Evolutionary conservation across 2,797 vertebrate species (phyloP).

Genomic region (Sebastes vulpes): DNA sequence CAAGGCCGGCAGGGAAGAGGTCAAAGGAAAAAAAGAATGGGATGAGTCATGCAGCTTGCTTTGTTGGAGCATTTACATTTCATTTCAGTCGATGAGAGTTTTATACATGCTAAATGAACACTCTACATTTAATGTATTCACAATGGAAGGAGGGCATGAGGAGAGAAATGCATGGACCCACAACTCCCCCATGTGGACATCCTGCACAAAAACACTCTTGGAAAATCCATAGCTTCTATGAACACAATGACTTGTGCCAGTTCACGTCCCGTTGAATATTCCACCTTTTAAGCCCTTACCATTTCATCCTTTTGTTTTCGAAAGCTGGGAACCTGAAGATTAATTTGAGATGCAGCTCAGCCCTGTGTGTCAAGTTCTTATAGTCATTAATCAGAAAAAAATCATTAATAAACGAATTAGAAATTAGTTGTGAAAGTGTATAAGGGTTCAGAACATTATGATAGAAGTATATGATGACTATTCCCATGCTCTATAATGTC

Average conservation of each 20-base stretch:
- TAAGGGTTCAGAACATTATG: too few species aligned
- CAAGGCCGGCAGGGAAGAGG: conserved; percentile 30
- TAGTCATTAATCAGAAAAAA: too few species aligned
- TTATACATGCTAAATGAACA: conserved; percentile 62
- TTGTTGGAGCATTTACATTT: conserved; percentile 68
- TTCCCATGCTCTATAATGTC: too few species aligned
- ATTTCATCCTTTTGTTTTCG: too few species aligned
- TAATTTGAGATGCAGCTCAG: too few species aligned
- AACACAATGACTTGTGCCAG: not conserved
- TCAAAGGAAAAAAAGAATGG: conserved; percentile 5
- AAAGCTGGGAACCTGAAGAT: too few species aligned
- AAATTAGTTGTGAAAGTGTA: too few species aligned
- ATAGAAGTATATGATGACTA: too few species aligned
- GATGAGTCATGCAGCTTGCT: conserved; percentile 59
- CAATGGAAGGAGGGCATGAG: not conserved
- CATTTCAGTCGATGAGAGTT: conserved; percentile 55
- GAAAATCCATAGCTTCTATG: not conserved
- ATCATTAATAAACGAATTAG: too few species aligned
- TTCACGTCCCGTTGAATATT: not conserved
- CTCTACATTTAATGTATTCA: conserved; percentile 40
- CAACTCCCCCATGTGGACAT: conserved; percentile 74
- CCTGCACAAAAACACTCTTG: not conserved
- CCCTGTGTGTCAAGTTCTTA: too few species aligned
- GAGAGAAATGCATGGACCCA: conserved; percentile 38
- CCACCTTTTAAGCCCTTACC: not conserved